Conservation (phyloP, 2,888 invertebrate species). For the Pogonocherus hispidulus region DNA sequence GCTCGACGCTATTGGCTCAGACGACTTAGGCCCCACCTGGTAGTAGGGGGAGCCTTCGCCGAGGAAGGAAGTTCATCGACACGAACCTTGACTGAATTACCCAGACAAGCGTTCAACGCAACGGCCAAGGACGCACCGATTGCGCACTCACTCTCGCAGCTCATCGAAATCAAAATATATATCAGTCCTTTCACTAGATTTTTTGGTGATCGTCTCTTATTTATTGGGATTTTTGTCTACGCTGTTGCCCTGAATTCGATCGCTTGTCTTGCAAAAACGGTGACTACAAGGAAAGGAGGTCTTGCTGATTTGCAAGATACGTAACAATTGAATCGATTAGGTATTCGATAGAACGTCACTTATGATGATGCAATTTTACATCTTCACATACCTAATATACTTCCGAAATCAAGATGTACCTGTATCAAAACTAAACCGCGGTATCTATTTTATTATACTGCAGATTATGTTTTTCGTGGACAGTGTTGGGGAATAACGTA, state of each 20-base stretch:
- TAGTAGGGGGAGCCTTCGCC: slow-evolving; percentile 60
- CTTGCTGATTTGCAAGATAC: too few relatives aligned
- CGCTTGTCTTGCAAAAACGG: not conserved
- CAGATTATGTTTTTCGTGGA: too few relatives aligned
- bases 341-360: too few relatives aligned
- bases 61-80: slow-evolving; percentile 80
- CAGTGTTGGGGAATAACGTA: too few relatives aligned
- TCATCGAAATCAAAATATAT: slow-evolving; percentile 62
- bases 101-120: slow-evolving; percentile 73
- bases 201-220: slow-evolving; percentile 31
- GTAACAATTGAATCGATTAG: too few relatives aligned
- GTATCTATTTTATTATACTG: too few relatives aligned
- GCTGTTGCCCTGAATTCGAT: not conserved
- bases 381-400: too few relatives aligned
- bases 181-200: slow-evolving; percentile 62
- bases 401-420: too few relatives aligned
- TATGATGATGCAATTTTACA: too few relatives aligned
- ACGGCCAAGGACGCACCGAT: slow-evolving; percentile 64
- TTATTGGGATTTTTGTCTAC: slow-evolving; percentile 14
- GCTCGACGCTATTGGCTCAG: slow-evolving; percentile 63
- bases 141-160: slow-evolving; percentile 58
- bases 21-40: slow-evolving; percentile 60
- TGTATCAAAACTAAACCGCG: too few relatives aligned
- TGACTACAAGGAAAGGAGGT: not conserved
- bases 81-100: slow-evolving; percentile 91